Base-by-base conservation (phyloP, 2,888 invertebrate species). In the Gortyna flavago region DNA sequence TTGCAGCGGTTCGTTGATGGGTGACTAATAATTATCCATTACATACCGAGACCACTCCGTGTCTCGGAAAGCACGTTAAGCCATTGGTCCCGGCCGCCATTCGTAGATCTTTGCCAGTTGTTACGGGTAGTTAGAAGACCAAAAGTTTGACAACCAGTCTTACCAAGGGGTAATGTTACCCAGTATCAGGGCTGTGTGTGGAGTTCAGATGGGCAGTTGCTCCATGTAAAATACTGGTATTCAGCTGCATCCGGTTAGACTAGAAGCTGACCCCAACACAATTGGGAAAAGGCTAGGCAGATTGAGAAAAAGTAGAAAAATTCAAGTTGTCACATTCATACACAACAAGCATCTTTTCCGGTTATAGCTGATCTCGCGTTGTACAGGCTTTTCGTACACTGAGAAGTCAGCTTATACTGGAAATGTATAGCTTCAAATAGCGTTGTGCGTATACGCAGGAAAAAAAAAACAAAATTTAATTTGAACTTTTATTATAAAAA, bases 401-500 rank as follows among this genome's bases (percentile, higher is more conserved):
- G 25, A 54, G n/a, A 13, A 57, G 11, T n/a, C n/a, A n/a, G 54
- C n/a, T 5, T n/a, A n/a, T 57, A n/a, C n/a, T n/a, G 54, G 5
- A 57, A n/a, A n/a, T n/a, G 11, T 57, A 11, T 57, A n/a, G 54
- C 54, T 57, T 57, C n/a, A 57, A n/a, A 57, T 1, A 11, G 11
- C n/a, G n/a, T n/a, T 54, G 25, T 54, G 54, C 54, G 25, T n/a
- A 61, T 5, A 57, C 2, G 18, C 35, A 21, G 48, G 25, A 54
- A 87, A 92, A 90, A 79, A 92, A 80, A 92, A 92, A 91, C 67
- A 51, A 67, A 48, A 81, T 73, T 81, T 80, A 79, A 85, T 90
- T 89, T 84, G 73, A 76, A 71, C 61, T 93, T 96, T 96, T 95
- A 94, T 93, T 96, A 96, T 90, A 95, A 96, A 96, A 96, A 96